Base-by-base conservation (phyloP, 2,797 vertebrate species). In the Parauchenoglanis punctatus region DNA sequence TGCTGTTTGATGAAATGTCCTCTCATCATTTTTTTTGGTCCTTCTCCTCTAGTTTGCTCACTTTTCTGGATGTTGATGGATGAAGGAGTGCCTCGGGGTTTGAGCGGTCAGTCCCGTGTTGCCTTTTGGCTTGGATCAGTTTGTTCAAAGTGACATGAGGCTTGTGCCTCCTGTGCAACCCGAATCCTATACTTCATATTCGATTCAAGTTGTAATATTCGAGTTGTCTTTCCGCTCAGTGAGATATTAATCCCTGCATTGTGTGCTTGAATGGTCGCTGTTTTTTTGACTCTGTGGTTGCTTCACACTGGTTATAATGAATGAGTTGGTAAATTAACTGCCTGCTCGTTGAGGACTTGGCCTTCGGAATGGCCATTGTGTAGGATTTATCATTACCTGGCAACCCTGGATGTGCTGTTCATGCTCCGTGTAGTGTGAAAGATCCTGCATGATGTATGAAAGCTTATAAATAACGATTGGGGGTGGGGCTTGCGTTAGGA, bases 1-100 rank as follows among this genome's bases (percentile, higher is more conserved):
- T 90, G 83, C 85, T 90, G 85, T 93, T 93, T 95, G 93, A 95
- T 94, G 91, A 91, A 91, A 91, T 91, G 91, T 93, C 90, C 86
- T 58, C 68, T 46, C 72, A 35, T 65, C 7, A 4, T 40, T 52
- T 52, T 68, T 76, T 15, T 13, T 10, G 0, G 25, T 25, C 49
- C 15, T 3, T n/a, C 31, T 58, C 7, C 5, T 81, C 25, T 46
- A 23, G 20, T 67, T 81, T 46, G 20, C 4, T 81, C 52, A 59
- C 76, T 86, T 52, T 85, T 52, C 40, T 63, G 65, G 68, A 75
- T 85, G n/a, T 49, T 85, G 72, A 85, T 85, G 17, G 72, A 85
- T 85, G 72, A 61, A 46, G 7, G 40, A 52, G 40, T 40, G 56
- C 40, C 40, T 63, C 40, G 8, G 44, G 15, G 40, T 61, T 77